phyloP scores from a whole-genome alignment of 2,797 vertebrate genomes.

The Calcarius lapponicus region DNA sequence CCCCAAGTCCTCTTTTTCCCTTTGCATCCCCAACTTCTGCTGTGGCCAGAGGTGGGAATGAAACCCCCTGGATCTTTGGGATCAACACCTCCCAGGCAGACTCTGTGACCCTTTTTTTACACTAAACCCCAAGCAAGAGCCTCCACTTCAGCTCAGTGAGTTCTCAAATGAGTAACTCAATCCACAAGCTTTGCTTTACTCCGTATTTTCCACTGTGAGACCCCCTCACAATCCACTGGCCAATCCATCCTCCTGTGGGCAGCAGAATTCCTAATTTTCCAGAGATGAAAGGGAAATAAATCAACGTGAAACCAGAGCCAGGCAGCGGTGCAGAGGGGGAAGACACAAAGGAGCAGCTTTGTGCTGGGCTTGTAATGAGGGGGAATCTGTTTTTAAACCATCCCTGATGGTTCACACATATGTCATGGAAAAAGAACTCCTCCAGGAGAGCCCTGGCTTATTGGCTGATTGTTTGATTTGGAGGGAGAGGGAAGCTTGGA shows the following conservation, averaged over 20 bases:
- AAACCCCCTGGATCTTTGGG: neutral
- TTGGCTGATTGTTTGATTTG: neutral
- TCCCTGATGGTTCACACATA: neutral
- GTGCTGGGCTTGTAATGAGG: neutral
- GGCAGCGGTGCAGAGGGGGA: neutral
- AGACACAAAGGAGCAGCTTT: neutral
- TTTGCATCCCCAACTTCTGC: fast-evolving
- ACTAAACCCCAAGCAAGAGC: neutral
- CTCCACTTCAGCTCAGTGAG: neutral
- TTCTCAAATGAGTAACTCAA: neutral
- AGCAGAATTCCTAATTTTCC: neutral
- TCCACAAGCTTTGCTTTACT: neutral
- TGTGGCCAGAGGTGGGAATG: neutral
- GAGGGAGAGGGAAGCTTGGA: neutral
- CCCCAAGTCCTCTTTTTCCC: neutral
- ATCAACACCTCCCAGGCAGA: neutral
- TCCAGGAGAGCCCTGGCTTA: neutral
- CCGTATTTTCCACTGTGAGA: neutral
- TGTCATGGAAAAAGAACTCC: neutral
- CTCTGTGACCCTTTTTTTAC: fast-evolving
- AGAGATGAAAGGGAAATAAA: constrained; percentile 24
- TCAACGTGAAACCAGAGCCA: neutral
- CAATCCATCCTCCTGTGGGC: neutral
- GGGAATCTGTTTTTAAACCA: neutral
- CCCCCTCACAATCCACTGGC: neutral